phyloP scores from a whole-genome alignment of 2,113 vertebrate species.

The Galeopterus variegatus region DNA sequence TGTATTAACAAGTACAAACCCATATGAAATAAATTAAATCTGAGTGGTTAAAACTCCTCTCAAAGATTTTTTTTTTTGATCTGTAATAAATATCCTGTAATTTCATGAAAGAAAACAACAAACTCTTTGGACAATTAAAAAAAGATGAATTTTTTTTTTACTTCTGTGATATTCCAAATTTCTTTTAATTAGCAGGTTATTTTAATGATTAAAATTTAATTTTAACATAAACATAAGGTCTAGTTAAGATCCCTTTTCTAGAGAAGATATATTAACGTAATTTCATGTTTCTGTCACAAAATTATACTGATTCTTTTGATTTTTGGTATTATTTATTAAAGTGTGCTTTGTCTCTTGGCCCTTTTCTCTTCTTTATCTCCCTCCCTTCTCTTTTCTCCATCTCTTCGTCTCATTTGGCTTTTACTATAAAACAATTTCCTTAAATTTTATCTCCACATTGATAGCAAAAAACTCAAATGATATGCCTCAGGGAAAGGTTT shows the following conservation, averaged over 20 bases:
- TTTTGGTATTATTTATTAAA: conserved; percentile 55
- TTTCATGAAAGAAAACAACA: background rate
- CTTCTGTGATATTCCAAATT: conserved; percentile 24
- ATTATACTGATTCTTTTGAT: background rate
- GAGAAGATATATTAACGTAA: background rate
- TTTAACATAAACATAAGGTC: conserved; percentile 48
- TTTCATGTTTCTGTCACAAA: conserved; percentile 45
- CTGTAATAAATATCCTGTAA: background rate
- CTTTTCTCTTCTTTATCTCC: background rate
- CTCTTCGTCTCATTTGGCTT: conserved; percentile 54
- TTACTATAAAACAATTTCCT: conserved; percentile 72
- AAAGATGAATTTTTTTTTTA: background rate
- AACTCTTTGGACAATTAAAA: background rate
- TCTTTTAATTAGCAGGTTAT: conserved; percentile 53
- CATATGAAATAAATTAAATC: background rate
- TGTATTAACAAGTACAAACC: background rate
- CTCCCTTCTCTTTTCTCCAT: background rate
- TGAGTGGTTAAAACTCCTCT: background rate
- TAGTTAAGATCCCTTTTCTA: conserved; percentile 58
- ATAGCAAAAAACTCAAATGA: conserved; percentile 41
- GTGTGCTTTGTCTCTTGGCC: background rate
- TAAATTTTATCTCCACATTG: conserved; percentile 64
- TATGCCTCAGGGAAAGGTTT: conserved; percentile 43
- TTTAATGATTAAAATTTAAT: conserved; percentile 76
- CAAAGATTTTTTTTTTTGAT: background rate